Conservation (phyloP, 1,140 invertebrate species). For the Drosophila paulistorum region DNA sequence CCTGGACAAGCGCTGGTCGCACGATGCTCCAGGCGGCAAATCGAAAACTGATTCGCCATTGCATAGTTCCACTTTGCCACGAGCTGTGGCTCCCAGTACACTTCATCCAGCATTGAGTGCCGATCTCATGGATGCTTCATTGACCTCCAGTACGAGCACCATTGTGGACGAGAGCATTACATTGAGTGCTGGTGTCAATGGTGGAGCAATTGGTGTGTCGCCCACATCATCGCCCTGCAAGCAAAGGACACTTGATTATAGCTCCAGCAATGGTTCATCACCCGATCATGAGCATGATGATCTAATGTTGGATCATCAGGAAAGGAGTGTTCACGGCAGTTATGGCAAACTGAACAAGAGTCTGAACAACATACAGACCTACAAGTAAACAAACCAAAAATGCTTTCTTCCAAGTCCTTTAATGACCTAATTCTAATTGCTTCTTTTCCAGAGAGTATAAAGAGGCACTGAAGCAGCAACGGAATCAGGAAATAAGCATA, state of each 20-base stretch:
- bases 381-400: slow-evolving; percentile 85
- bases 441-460: slow-evolving; percentile 90
- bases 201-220: slow-evolving; percentile 13
- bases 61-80: slow-evolving; percentile 63
- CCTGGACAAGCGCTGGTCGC: slow-evolving; percentile 93
- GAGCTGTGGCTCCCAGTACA: slow-evolving; percentile 44
- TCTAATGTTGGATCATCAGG: slow-evolving; percentile 74
- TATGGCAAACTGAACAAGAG: slow-evolving; percentile 88
- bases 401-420: neutral
- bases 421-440: neutral
- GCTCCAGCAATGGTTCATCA: slow-evolving; percentile 79
- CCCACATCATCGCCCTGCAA: slow-evolving; percentile 60
- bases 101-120: slow-evolving; percentile 47
- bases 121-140: slow-evolving; percentile 75
- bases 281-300: slow-evolving; percentile 83
- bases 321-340: slow-evolving; percentile 69
- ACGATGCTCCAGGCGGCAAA: slow-evolving; percentile 85
- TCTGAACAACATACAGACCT: slow-evolving; percentile 91
- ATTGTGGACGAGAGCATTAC: slow-evolving; percentile 80
- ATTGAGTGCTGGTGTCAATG: slow-evolving; percentile 50
- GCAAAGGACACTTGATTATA: slow-evolving; percentile 61
- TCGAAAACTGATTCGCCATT: slow-evolving; percentile 69
- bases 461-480: slow-evolving; percentile 92
- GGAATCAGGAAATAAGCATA: slow-evolving; percentile 89
- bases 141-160: slow-evolving; percentile 77